Base-by-base conservation (phyloP, 2,113 vertebrate species). In the Bungarus multicinctus region DNA sequence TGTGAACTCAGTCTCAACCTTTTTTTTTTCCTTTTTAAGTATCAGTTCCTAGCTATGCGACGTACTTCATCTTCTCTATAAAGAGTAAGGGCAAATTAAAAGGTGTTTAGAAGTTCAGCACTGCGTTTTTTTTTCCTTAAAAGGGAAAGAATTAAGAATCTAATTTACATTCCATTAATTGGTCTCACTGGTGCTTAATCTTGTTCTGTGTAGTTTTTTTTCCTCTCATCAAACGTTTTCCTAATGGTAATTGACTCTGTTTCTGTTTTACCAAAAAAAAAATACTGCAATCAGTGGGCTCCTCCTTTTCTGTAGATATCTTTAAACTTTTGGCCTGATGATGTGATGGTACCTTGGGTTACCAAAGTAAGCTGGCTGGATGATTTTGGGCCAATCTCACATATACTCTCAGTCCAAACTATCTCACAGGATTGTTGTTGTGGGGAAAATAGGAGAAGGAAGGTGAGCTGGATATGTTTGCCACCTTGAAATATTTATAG, bases 1-100 rank as follows among this genome's bases (percentile, higher is more conserved):
- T 87, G 74, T 39, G 57, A 74, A 85, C 69, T 64, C 94, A 94
- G 91, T 93, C 53, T 92, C 7, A 89, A 45, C 0, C 9, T 30
- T n/a, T 74, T 96, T 91, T 85, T 90, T 92, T 45, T n/a, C n/a
- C 91, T 90, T 64, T 30, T 25, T 39, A 39, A 95, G 53, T 90
- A 88, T 92, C 43, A 86, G 92, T 94, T 91, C 0, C 92, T 58
- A n/a, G 47, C 11, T 94, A 88, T 88, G 92, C 89, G 93, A 4
- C 90, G 1, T 96, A 97, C 96, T 94, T 74, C 93, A 89, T 81
- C 87, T 88, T 3, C 88, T 94, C 53, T 91, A 52, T 52, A 93
- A 93, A 12, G n/a, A 9, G 94, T 50, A 89, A 89, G 34, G 53
- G 27, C 50, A 92, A 92, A 53, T 53, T 74, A 94, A 81, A 93